Percentiles rank a stretch among this genome's conserved stretches.
Evolutionary conservation across 1,140 invertebrate genomes (phyloP).

Genomic region (Drosophila sproati): DNA sequence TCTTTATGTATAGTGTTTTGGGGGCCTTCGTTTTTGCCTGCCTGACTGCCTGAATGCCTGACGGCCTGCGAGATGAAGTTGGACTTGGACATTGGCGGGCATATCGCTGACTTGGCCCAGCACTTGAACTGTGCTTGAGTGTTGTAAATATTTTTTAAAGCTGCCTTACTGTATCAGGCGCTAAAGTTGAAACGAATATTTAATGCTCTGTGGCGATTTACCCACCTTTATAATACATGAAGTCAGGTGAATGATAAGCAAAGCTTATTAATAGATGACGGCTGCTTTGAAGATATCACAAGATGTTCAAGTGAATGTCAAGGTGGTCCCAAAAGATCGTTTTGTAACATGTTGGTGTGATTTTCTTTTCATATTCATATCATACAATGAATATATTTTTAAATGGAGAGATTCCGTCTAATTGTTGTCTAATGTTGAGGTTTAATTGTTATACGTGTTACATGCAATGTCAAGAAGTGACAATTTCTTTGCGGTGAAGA

Average conservation of each 20-base stretch:
- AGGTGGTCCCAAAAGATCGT: slow-evolving; percentile 47
- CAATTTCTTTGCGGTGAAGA: slow-evolving; percentile 14
- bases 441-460: slow-evolving; percentile 14
- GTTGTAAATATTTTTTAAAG: slow-evolving; percentile 81
- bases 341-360: slow-evolving; percentile 4
- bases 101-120: slow-evolving; percentile 74
- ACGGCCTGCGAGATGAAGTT: slow-evolving; percentile 40
- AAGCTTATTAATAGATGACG: slow-evolving; percentile 71
- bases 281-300: slow-evolving; percentile 51
- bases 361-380: slow-evolving; percentile 1
- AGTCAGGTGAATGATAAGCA: slow-evolving; percentile 49
- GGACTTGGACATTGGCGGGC: slow-evolving; percentile 47
- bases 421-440: not conserved
- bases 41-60: slow-evolving; percentile 31
- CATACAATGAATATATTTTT: not conserved
- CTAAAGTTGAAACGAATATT: slow-evolving; percentile 69
- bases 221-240: slow-evolving; percentile 4
- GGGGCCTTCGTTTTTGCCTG: slow-evolving; percentile 40
- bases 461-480: slow-evolving; percentile 10
- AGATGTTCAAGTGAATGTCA: slow-evolving; percentile 48
- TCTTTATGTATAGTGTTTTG: slow-evolving; percentile 52
- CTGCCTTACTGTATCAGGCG: slow-evolving; percentile 57
- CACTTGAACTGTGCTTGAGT: slow-evolving; percentile 80
- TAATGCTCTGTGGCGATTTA: slow-evolving; percentile 61
- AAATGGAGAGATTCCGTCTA: not conserved